Conservation (phyloP, 2,888 invertebrate species). For the Pseudococcus longispinus region DNA sequence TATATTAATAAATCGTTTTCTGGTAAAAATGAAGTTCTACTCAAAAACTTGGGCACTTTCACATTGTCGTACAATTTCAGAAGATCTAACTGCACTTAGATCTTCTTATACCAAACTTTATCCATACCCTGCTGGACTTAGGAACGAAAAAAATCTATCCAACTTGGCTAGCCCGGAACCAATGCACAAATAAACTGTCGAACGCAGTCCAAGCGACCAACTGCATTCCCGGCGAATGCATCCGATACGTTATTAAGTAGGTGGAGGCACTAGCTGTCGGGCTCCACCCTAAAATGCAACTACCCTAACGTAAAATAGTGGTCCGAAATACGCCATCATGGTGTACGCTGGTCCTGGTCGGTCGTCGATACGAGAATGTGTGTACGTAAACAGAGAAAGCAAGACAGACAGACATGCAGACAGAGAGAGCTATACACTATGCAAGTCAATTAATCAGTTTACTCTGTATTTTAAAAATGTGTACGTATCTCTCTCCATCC, state of each 20-base stretch:
- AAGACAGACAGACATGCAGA: background rate
- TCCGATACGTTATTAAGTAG: conserved; percentile 46
- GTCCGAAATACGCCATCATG: conserved; percentile 49
- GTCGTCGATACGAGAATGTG: conserved; percentile 6
- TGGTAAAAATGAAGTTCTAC: too few species aligned
- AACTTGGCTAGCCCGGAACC: background rate
- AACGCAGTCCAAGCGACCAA: background rate
- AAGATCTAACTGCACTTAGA: too few species aligned
- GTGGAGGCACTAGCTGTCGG: conserved; percentile 42
- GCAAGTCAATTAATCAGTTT: conserved; percentile 56
- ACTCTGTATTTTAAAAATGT: conserved; percentile 56
- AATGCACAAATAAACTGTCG: background rate
- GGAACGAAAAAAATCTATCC: too few species aligned
- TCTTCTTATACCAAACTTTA: too few species aligned
- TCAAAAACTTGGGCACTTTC: too few species aligned
- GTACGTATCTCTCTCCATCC: background rate
- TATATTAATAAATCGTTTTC: too few species aligned
- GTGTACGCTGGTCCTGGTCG: background rate
- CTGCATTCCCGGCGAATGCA: conserved; percentile 10
- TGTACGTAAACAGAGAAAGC: background rate
- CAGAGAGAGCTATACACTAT: background rate
- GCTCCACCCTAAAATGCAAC: conserved; percentile 55
- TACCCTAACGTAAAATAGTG: conserved; percentile 46
- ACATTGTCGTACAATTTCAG: too few species aligned
- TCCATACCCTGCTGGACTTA: too few species aligned